These are phyloP conservation scores for Centropus unirufus DNA, from an alignment of 2,113 vertebrate species.

Conservation along the genomic window DNA sequence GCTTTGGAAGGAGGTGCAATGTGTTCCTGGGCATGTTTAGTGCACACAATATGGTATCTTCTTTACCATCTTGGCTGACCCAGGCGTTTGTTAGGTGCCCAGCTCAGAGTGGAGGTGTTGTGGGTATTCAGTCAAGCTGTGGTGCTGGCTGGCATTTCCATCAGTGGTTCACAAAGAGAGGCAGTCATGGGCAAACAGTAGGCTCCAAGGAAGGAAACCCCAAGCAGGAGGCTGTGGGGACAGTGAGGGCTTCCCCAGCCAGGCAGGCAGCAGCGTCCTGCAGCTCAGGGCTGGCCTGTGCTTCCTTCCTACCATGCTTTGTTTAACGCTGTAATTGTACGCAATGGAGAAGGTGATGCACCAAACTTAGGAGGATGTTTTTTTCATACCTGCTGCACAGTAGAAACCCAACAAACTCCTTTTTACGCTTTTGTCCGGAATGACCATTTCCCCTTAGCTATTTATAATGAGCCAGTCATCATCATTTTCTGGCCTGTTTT, in stretches of 20 bases:
- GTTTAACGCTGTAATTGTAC: not conserved
- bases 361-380: not conserved
- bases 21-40: not conserved
- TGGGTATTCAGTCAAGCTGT: not conserved
- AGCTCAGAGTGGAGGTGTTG: fast-evolving
- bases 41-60: not conserved
- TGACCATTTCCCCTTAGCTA: not conserved
- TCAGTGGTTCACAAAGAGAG: not conserved
- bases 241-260: fast-evolving
- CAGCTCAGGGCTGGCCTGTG: fast-evolving
- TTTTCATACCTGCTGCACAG: conserved; percentile 20
- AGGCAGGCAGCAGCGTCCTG: not conserved
- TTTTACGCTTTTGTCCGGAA: not conserved
- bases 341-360: not conserved
- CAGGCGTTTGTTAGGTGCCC: not conserved
- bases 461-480: not conserved
- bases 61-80: not conserved
- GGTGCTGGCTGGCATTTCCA: not conserved
- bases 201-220: not conserved
- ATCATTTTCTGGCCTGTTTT: not conserved
- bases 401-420: conserved; percentile 5
- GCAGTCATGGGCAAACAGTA: fast-evolving
- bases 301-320: not conserved
- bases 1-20: not conserved
- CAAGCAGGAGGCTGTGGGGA: not conserved